Percentiles rank a stretch among this genome's conserved stretches.
These are phyloP conservation scores for Sebastes wilsoni DNA, from an alignment of 2,797 vertebrate genomes.

Conservation along the genomic window DNA sequence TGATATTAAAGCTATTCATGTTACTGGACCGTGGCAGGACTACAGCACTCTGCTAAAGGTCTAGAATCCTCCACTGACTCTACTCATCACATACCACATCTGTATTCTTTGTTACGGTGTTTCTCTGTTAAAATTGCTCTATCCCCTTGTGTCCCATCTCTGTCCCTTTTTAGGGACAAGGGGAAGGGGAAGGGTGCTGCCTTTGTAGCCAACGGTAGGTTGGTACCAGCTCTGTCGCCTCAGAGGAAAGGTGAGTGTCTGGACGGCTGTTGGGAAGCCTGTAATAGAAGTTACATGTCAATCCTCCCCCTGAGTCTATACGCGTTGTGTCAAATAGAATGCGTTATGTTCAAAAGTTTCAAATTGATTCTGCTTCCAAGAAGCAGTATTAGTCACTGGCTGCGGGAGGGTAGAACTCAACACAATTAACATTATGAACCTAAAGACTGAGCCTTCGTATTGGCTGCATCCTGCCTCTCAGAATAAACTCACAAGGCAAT, in stretches of 20 bases:
- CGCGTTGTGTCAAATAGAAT: neutral
- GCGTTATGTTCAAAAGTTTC: neutral
- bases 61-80: neutral
- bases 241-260: slow-evolving; percentile 66
- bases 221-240: slow-evolving; percentile 13
- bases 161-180: slow-evolving; percentile 54
- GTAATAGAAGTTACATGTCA: neutral
- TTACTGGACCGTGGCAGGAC: neutral
- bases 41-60: no score
- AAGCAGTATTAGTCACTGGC: neutral
- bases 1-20: neutral
- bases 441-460: neutral
- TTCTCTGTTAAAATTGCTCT: neutral
- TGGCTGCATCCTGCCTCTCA: neutral
- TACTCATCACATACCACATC: neutral
- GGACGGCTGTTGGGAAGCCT: neutral
- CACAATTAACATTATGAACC: neutral
- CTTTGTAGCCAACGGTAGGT: slow-evolving; percentile 60
- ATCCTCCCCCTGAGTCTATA: neutral
- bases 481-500: neutral
- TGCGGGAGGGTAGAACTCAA: neutral
- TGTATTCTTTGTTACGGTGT: neutral
- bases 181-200: slow-evolving; percentile 45
- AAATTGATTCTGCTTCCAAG: neutral
- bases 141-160: neutral